Base-by-base conservation (phyloP, 2,797 vertebrate species). In the Urocyon cinereoargenteus region DNA sequence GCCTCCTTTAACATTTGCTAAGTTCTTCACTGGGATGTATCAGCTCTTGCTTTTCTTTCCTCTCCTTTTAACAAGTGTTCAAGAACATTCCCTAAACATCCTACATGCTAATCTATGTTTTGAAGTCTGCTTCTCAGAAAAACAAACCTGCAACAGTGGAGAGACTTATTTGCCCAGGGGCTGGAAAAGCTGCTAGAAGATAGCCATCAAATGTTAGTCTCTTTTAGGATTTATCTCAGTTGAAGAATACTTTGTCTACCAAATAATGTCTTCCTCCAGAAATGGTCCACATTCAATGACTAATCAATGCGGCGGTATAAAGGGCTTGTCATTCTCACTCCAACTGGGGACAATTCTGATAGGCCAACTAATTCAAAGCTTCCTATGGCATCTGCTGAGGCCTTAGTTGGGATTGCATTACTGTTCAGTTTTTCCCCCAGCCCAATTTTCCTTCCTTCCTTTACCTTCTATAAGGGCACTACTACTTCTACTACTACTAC, bases 331-430 rank as follows among this genome's bases (percentile, higher is more conserved):
- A 14, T 66, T 72, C 22, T 75, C 5, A 45, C 14, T 81, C 21
- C 19, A 34, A 4, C 18, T 49, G 78, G 55, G 14, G 28, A 36
- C 7, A 31, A 5, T 70, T 90, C n/a, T 31, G 18, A 36, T 4
- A 59, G 31, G 11, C 18, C 78, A 59, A 5, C 4, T 16, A 3
- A 7, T 4, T 16, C 36, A 5, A 6, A 45, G 19, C 18, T 55
- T 18, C 18, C 5, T 4, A 4, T 6, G 18, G 31, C 7, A 12
- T 9, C n/a, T 59, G 18, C 31, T 2, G n/a, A 84, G 1, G 5
- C 24, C 53, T 61, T 53, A 8, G 24, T 24, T 4, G 19, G 28
- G 55, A 61, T 3, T 13, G 2, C 13, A 12, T 34, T 40, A 10
- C 21, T 26, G 3, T 28, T 12, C n/a, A 26, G 0, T 14, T 66